Conservation (phyloP, 1,140 invertebrate genomes). For the Parasteatoda tepidariorum region DNA sequence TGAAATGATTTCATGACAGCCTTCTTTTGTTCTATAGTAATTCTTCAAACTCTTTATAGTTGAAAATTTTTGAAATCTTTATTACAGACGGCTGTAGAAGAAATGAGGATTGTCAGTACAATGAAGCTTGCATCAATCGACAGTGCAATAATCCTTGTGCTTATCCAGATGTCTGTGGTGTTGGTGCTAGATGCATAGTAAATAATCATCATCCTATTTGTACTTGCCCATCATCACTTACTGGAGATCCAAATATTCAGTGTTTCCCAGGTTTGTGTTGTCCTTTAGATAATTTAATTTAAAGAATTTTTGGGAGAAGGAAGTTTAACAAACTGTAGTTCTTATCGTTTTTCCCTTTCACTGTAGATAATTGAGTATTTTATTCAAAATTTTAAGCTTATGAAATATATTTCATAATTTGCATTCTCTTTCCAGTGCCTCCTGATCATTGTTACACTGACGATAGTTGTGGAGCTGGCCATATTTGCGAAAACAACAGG, state of each 20-base stretch:
- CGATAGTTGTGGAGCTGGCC: slow-evolving; percentile 78
- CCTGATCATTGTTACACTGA: slow-evolving; percentile 74
- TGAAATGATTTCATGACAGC: too few relatives aligned
- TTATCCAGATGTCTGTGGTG: slow-evolving; percentile 81
- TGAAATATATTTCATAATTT: too few relatives aligned
- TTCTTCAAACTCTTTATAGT: not conserved
- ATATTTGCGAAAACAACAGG: slow-evolving; percentile 64
- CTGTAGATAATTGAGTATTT: too few relatives aligned
- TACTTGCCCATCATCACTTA: slow-evolving; percentile 78
- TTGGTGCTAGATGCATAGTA: slow-evolving; percentile 77
- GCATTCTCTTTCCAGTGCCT: slow-evolving; percentile 49
- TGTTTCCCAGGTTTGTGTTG: slow-evolving; percentile 61
- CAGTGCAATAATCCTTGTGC: slow-evolving; percentile 82
- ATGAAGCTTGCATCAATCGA: slow-evolving; percentile 76
- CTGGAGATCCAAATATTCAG: slow-evolving; percentile 76
- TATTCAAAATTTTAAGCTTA: too few relatives aligned
- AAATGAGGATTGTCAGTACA: slow-evolving; percentile 69
- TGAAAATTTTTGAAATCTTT: too few relatives aligned
- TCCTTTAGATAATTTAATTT: too few relatives aligned
- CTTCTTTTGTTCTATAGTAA: too few relatives aligned
- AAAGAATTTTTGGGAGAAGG: too few relatives aligned
- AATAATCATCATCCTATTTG: slow-evolving; percentile 83
- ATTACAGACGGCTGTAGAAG: slow-evolving; percentile 61
- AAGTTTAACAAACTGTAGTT: too few relatives aligned
- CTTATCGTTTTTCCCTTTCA: too few relatives aligned